phyloP scores from a whole-genome alignment of 2,888 invertebrate genomes.

The Malthinus seriepunctatus region DNA sequence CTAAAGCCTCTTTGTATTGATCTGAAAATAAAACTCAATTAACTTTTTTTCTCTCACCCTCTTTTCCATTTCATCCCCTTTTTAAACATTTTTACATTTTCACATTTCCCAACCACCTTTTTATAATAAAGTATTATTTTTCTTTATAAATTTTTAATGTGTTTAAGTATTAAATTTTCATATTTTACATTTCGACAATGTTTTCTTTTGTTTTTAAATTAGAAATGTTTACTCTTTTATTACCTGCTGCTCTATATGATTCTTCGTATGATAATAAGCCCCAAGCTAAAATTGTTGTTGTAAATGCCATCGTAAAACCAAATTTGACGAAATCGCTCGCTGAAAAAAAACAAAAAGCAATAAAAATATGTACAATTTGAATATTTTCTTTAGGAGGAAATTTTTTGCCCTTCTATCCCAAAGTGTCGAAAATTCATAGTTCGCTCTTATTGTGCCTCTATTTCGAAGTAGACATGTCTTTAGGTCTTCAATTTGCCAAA shows the following conservation, averaged over 20 bases:
- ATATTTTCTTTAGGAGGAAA: too few species aligned
- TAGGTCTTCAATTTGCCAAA: too few species aligned
- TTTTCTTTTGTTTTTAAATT: not conserved
- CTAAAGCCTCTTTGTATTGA: conserved; percentile 54
- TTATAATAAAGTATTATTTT: not conserved
- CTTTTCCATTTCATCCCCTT: not conserved
- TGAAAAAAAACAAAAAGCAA: conserved; percentile 39
- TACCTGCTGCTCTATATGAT: conserved; percentile 55
- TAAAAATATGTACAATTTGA: too few species aligned
- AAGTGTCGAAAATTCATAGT: too few species aligned
- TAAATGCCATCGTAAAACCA: conserved; percentile 60
- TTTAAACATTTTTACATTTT: not conserved
- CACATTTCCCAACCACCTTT: not conserved
- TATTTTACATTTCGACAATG: too few species aligned
- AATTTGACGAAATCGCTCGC: conserved; percentile 63
- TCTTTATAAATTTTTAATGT: not conserved
- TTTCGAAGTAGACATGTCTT: too few species aligned
- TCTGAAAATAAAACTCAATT: conserved; percentile 36
- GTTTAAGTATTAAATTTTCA: too few species aligned
- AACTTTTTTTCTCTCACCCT: not conserved
- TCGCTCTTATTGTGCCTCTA: too few species aligned
- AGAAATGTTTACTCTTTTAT: conserved; percentile 7
- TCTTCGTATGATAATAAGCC: conserved; percentile 57
- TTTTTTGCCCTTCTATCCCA: too few species aligned
- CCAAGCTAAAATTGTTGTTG: conserved; percentile 60